Conservation (phyloP, 2,113 vertebrate species). For the Pituophis catenifer region DNA sequence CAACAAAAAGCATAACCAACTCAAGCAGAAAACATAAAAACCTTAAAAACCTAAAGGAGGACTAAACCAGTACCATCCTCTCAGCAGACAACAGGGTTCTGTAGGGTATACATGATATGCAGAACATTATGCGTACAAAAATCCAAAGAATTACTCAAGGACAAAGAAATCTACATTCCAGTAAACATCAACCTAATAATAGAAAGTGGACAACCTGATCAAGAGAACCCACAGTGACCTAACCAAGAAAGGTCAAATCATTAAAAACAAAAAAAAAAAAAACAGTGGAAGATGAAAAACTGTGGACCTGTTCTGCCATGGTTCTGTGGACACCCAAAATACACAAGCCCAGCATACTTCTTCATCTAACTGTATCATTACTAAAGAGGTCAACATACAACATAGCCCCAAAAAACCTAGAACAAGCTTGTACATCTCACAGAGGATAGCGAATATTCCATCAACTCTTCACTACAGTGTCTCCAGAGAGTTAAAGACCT, state of each 20-base stretch:
- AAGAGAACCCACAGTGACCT: neutral
- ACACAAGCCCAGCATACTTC: neutral
- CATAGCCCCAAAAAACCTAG: neutral
- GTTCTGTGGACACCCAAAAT: neutral
- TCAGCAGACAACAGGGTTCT: neutral
- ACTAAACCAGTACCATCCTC: neutral
- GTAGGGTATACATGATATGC: neutral
- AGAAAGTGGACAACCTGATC: neutral
- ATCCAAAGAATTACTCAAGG: neutral
- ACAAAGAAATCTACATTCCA: neutral
- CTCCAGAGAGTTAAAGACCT: neutral
- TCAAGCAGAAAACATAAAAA: neutral
- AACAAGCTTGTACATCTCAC: neutral
- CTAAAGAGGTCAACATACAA: neutral
- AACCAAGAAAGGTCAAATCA: neutral
- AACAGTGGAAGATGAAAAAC: neutral
- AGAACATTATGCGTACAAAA: neutral
- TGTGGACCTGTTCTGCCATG: neutral
- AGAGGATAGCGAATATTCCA: neutral
- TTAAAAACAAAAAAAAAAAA: neutral
- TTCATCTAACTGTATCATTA: neutral
- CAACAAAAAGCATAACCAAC: neutral
- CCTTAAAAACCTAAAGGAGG: neutral
- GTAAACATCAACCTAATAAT: neutral
- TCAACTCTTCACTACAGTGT: neutral